These are phyloP conservation scores for Teinopalpus imperialis DNA, from an alignment of 2,888 invertebrate genomes.

Conservation along the genomic window DNA sequence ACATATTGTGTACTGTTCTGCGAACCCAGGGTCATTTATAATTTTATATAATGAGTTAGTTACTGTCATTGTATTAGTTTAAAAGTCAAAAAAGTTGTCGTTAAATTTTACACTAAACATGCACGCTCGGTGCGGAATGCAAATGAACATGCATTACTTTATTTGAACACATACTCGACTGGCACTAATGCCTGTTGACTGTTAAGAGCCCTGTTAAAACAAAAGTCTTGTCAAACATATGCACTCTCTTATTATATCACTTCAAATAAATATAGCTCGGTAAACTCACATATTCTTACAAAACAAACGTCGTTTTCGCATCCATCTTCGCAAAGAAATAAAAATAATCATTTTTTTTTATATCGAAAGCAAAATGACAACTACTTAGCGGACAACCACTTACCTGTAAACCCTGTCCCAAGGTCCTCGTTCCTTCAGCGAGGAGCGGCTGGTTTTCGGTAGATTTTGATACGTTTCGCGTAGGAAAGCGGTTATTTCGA, in stretches of 20 bases:
- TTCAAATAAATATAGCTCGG: slow-evolving; percentile 72
- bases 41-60: neutral
- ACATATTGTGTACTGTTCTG: slow-evolving; percentile 19
- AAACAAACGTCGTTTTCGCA: slow-evolving; percentile 80
- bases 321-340: slow-evolving; percentile 79
- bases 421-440: slow-evolving; percentile 90
- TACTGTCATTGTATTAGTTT: no score
- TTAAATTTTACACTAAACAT: slow-evolving; percentile 59
- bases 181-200: slow-evolving; percentile 82
- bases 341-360: slow-evolving; percentile 63
- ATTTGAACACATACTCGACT: slow-evolving; percentile 79
- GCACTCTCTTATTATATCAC: slow-evolving; percentile 66
- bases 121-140: slow-evolving; percentile 74
- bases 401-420: slow-evolving; percentile 92
- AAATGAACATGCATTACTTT: slow-evolving; percentile 77
- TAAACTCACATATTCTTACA: slow-evolving; percentile 81
- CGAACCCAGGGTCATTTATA: neutral
- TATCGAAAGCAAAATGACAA: slow-evolving; percentile 55
- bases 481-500: slow-evolving; percentile 98
- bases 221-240: slow-evolving; percentile 72
- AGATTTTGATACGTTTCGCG: slow-evolving; percentile 96
- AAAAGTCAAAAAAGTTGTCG: slow-evolving; percentile 40
- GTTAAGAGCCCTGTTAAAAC: slow-evolving; percentile 82
- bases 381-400: slow-evolving; percentile 66
- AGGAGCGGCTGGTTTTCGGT: slow-evolving; percentile 87